phyloP scores from a whole-genome alignment of 2,888 invertebrate species.

The Pediacus dermestoides region DNA sequence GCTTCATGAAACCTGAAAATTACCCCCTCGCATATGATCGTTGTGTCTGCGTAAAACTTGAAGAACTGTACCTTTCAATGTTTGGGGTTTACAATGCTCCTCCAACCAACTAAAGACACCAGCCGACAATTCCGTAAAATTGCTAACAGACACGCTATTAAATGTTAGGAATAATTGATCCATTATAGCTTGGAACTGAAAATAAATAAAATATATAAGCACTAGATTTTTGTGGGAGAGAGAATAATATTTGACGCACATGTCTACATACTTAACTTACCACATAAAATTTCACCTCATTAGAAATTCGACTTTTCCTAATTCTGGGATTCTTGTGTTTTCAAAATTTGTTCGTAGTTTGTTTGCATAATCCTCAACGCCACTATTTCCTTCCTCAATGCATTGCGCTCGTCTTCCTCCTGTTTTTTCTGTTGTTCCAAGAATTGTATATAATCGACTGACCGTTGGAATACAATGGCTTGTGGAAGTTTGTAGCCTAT shows the following conservation, averaged over 20 bases:
- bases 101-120: conserved; percentile 97
- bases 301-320: too few species aligned
- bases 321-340: neutral
- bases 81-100: conserved; percentile 95
- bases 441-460: too few species aligned
- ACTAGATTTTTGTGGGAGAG: too few species aligned
- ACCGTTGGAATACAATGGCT: too few species aligned
- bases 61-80: conserved; percentile 78
- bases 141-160: conserved; percentile 81
- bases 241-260: too few species aligned
- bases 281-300: too few species aligned
- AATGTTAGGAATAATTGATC: conserved; percentile 91
- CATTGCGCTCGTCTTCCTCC: too few species aligned
- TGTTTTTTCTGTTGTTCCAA: too few species aligned
- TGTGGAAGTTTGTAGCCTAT: too few species aligned
- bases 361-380: neutral
- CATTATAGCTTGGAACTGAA: conserved; percentile 90
- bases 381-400: too few species aligned
- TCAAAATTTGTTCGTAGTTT: neutral
- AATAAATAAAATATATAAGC: conserved; percentile 12
- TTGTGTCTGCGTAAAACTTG: conserved; percentile 69
- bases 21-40: conserved; percentile 35
- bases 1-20: neutral
- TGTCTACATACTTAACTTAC: too few species aligned
- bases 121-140: conserved; percentile 89